Evolutionary conservation across 2,797 vertebrate genomes (phyloP), one percentile per base, ranked within the genome.

Genomic region (Neosalanx taihuensis): DNA sequence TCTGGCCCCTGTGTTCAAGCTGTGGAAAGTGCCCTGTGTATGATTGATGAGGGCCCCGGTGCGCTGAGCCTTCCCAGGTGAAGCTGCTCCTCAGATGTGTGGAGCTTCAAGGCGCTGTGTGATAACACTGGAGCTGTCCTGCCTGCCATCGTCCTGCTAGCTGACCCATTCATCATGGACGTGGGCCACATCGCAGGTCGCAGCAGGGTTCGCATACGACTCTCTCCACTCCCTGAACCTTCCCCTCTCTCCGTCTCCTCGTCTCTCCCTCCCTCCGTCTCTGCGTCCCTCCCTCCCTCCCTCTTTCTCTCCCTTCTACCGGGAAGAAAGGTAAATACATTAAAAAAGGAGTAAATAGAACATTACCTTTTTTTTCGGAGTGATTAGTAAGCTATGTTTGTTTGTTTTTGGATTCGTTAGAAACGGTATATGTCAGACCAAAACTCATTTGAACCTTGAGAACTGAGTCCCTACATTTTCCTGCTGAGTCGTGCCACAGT

Each of bases 71-170:
- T 74, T 88, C 88, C 81, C 83, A 86, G 79, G 81, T 84, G 83
- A 83, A 83, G 79, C 56, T 7, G 82, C 68, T 76, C 77, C 69
- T 82, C 75, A 83, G 77, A 86, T 81, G 83, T 79, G 69, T 61
- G 74, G 71, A 71, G 72, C 83, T 84, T 85, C 71, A 67, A 74
- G 80, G 85, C 49, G 79, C 83, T 85, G 86, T 88, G 86, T 76
- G 86, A 89, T 88, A 90, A 89, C 83, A 87, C 65, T 82, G 74
- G 74, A 89, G 76, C 86, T 84, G 85, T 88, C 83, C 76, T 87
- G 81, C 83, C 83, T 86, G 87, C 83, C 85, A 87, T 78, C 51
- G 35, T 86, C 82, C 82, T 67, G 81, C 85, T 64, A 81, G 75
- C 79, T 83, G 75, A 72, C 86, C 82, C 87, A 90, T 91, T 89